These are phyloP conservation scores for Ifrita kowaldi DNA, from an alignment of 2,113 vertebrate genomes.

Conservation along the genomic window DNA sequence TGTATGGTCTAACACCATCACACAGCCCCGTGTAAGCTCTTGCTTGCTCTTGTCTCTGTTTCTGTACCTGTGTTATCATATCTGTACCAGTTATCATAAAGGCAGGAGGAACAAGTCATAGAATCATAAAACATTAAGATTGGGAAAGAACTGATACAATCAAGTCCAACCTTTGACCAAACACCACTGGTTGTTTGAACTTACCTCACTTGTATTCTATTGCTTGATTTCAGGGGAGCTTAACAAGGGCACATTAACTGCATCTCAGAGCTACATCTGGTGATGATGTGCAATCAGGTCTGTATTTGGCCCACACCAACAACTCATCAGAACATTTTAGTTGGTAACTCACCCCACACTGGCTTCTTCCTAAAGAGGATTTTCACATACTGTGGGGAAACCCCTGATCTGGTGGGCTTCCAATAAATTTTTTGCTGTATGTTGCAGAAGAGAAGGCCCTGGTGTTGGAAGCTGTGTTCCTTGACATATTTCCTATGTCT, in stretches of 20 bases:
- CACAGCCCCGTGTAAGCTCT: not conserved
- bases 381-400: not conserved
- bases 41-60: not conserved
- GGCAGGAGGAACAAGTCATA: not conserved
- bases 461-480: not conserved
- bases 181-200: not conserved
- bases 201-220: not conserved
- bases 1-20: accelerated
- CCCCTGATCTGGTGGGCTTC: not conserved
- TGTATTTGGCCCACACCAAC: not conserved
- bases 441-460: not conserved
- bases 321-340: not conserved
- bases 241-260: not conserved
- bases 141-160: not conserved
- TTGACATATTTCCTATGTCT: not conserved
- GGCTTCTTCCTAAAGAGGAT: not conserved
- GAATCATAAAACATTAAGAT: not conserved
- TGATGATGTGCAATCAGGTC: not conserved
- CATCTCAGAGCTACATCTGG: not conserved
- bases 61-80: not conserved
- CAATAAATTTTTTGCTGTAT: not conserved
- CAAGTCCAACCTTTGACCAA: not conserved
- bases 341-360: not conserved
- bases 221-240: not conserved
- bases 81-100: not conserved